phyloP scores from a whole-genome alignment of 2,888 invertebrate species.

The Stenodema calcarata region DNA sequence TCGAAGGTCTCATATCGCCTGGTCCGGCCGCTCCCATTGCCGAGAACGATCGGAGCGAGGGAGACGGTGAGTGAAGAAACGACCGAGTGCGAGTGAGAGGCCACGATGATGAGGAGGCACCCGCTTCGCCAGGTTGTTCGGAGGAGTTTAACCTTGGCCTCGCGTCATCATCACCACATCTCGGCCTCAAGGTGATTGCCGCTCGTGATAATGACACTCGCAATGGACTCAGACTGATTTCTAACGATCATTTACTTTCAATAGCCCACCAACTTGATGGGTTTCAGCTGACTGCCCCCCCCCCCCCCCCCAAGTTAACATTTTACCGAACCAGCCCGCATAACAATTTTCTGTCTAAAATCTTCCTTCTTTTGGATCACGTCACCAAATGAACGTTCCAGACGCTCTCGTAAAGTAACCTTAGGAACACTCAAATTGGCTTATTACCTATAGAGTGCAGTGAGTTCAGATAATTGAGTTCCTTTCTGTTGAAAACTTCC shows the following conservation, averaged over 20 bases:
- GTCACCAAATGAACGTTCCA: too few species aligned
- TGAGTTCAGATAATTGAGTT: too few species aligned
- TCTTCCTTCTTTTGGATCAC: too few species aligned
- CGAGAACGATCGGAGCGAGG: neutral
- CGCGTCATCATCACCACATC: slow-evolving; percentile 25
- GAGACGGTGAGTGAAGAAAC: neutral
- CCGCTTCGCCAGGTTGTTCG: neutral
- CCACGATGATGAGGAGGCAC: too few species aligned
- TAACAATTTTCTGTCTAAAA: too few species aligned
- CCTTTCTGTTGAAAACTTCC: too few species aligned
- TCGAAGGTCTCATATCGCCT: neutral
- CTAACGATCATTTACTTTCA: neutral
- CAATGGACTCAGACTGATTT: neutral
- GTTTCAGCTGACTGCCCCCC: too few species aligned
- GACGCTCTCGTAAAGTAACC: too few species aligned
- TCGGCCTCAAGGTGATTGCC: slow-evolving; percentile 13
- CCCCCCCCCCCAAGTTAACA: too few species aligned
- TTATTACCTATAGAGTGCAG: too few species aligned
- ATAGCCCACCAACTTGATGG: neutral
- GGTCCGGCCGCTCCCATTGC: neutral
- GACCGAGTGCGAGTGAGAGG: neutral
- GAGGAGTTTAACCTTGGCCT: slow-evolving; percentile 28
- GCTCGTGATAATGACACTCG: neutral
- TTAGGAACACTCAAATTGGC: too few species aligned
- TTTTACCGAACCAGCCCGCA: too few species aligned